phyloP scores from a whole-genome alignment of 2,113 vertebrate species.

The Malaclemys terrapin region DNA sequence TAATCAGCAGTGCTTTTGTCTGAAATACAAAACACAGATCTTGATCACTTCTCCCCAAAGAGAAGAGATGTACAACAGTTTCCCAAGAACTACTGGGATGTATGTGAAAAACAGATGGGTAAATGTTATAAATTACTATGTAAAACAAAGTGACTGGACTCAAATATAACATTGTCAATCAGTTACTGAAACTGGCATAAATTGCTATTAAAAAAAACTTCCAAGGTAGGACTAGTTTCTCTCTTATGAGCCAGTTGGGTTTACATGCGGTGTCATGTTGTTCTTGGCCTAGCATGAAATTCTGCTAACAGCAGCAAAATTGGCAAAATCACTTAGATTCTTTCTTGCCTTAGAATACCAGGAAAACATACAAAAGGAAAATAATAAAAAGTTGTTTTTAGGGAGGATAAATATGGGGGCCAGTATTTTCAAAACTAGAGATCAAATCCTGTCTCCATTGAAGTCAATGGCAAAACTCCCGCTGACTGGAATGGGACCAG shows the following conservation, averaged over 20 bases:
- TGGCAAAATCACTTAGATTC: background rate
- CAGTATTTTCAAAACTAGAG: background rate
- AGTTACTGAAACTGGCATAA: background rate
- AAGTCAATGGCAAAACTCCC: background rate
- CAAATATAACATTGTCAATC: background rate
- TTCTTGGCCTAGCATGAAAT: background rate
- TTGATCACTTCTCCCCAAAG: background rate
- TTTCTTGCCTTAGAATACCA: background rate
- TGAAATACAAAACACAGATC: background rate
- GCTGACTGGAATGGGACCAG: background rate
- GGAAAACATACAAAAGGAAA: background rate
- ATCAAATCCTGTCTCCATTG: background rate
- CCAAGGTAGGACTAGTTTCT: background rate
- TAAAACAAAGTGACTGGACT: conserved; percentile 13
- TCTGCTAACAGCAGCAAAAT: background rate
- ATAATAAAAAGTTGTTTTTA: background rate
- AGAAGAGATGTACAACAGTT: background rate
- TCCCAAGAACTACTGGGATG: background rate
- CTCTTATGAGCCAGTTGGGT: background rate
- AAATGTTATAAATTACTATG: background rate
- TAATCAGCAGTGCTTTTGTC: background rate
- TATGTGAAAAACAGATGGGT: conserved; percentile 6
- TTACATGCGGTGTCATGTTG: background rate
- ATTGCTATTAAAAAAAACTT: background rate
- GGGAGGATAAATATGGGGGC: background rate